Base-by-base conservation (phyloP, 2,888 invertebrate genomes). In the Calameuta idolon region DNA sequence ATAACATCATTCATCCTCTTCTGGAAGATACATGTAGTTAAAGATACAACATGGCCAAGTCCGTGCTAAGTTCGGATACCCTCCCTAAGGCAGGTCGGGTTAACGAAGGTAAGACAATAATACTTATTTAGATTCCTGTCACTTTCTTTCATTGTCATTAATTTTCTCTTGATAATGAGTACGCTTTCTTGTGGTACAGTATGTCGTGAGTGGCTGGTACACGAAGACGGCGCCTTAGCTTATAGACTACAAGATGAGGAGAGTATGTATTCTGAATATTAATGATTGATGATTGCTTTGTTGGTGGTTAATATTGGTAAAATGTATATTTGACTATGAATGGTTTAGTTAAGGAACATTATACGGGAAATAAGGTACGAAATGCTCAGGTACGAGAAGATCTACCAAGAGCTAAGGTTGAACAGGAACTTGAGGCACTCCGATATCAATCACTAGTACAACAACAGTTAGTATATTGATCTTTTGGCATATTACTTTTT, bases 191-290 rank as follows among this genome's bases (percentile, higher is more conserved):
- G 30, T 55, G 74, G 92, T 92, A 76, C 92, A 95, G 96, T 96
- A 79, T 95, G 96, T 88, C 94, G 95, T 85, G 96, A 97, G 92
- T 97, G 96, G 96, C 92, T 96, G 85, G 95, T 97, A 55, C 94
- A 96, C 87, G 97, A 97, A 92, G 97, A 97, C 91, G 95, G 96
- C 82, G 97, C 96, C 31, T 91, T 97, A 87, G 97, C 97, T 12
- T 95, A 96, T 91, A 94, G 94, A 84, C 93, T 97, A 55, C 97
- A 97, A 91, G 95, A 95, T 87, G 94, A 97, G 93, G 97, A 97
- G 93, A 96, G 96, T 94, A 93, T 92, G 94, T 92, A 81, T 69
- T 75, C 34, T 34, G 76, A 55, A 55, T 55, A 55, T 55, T 55
- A 55, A 15, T 23, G 55, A 55, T 23, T 55, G 55, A 23, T 55